Conservation (phyloP, 2,888 invertebrate species). For the Helleia helle region DNA sequence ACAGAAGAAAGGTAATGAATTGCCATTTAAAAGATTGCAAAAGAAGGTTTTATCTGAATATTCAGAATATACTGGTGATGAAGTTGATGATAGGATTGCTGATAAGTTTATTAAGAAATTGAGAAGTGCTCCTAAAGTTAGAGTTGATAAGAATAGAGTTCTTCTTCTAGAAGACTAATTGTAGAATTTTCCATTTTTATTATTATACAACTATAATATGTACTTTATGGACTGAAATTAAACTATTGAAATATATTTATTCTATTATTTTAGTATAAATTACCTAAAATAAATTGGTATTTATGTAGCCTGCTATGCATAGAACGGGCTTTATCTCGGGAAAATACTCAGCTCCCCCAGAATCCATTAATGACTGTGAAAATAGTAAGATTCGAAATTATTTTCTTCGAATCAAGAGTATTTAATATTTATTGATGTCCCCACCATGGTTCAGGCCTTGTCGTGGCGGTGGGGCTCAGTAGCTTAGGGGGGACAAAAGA, state of each 20-base stretch:
- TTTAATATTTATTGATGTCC: too few species aligned
- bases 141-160: conserved; percentile 77
- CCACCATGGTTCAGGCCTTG: too few species aligned
- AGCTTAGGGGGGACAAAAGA: too few species aligned
- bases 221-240: conserved; percentile 12
- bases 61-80: conserved; percentile 57
- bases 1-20: conserved; percentile 73
- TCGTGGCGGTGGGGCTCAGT: too few species aligned
- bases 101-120: conserved; percentile 83
- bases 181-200: conserved; percentile 4
- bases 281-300: too few species aligned
- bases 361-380: too few species aligned
- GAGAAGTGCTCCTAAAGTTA: conserved; percentile 77
- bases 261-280: too few species aligned
- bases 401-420: too few species aligned
- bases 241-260: conserved; percentile 1
- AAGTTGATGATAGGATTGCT: conserved; percentile 76
- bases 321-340: too few species aligned
- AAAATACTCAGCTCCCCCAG: too few species aligned
- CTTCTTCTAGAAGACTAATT: conserved; percentile 29
- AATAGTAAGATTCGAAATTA: too few species aligned
- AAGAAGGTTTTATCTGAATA: conserved; percentile 84
- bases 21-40: conserved; percentile 81
- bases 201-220: conserved; percentile 2
- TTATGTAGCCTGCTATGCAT: too few species aligned